Base-by-base conservation (phyloP, 2,888 invertebrate genomes). In the Ormia ochracea region DNA sequence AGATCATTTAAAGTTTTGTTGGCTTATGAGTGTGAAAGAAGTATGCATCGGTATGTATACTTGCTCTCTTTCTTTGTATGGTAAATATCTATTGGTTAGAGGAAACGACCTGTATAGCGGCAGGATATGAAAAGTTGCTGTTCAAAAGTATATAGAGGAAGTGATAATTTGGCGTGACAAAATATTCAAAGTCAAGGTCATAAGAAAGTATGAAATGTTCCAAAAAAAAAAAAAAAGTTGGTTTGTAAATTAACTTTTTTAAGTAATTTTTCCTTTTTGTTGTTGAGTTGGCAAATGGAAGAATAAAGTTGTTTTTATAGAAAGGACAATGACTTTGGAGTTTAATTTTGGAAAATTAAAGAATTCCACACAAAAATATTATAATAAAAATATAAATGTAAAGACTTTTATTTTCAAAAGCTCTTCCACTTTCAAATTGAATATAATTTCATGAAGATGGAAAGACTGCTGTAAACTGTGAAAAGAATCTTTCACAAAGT, bases 1-100 rank as follows among this genome's bases (percentile, higher is more conserved):
- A 76, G 80, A 80, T 80, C 76, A 80, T 80, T 80, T 80, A 80
- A 80, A 80, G 72, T 80, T 80, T 80, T 73, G 66, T 76, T 80
- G 66, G 76, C 72, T 63, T 43, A 68, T 43, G 65, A 70, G 70
- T 70, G 52, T 19, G 33, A 56, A 61, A 73, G 75, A 72, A 41
- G 36, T 50, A 23, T 54, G 52, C 17, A 33, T 26, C 48, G 31
- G 38, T 33, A 19, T 43, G 12, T 23, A 63, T 52, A 58, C 33
- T 52, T 33, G 23, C 43, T 72, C 52, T 63, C 61, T 61, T 33
- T 43, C 52, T 33, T 2, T 41, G 7, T 31, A 66, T 41, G 31
- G 31, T 21, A 66, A 65, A 58, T 17, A 17, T 12, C 43, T 72
- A 21, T 41, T 41, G 7, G 33, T 50, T 63, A 41, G 59, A 72